Base-by-base conservation (phyloP, 2,113 vertebrate species). In the Dolichallabes microphthalmus region DNA sequence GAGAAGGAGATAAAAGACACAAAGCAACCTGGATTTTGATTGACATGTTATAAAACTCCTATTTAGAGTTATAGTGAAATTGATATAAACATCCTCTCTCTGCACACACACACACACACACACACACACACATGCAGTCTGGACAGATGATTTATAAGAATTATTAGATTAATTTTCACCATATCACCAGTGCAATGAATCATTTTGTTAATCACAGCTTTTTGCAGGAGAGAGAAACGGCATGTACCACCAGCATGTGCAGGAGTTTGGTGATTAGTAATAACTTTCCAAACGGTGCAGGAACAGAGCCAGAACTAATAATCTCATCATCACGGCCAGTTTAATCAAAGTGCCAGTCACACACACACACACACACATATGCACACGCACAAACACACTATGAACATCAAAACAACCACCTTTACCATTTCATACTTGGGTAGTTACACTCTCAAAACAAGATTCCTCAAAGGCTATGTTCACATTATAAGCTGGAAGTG, bases 131-230 rank as follows among this genome's bases (percentile, higher is more conserved):
- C 35, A 86, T 57, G 82, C 80, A 66, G 39, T 69, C 77, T 78
- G n/a, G 88, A 87, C 87, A 89, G 83, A 87, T 89, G 86, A 88
- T 90, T 88, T 88, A 85, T 76, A 87, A 88, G 86, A 89, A 89
- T 89, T 87, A 89, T 87, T 87, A 83, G 88, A 87, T 89, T 88
- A 55, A 89, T 90, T 90, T 88, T 76, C 83, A 85, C 87, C 83
- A 89, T 88, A 85, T 88, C 85, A 63, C 35, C 32, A 84, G 64
- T 3, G 73, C 35, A n/a, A 83, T 88, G 86, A 90, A 89, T 88
- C 88, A 87, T 89, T 88, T 82, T 88, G 89, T 90, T 89, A 89
- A 87, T 90, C 87, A 87, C 30, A 60, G 82, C 76, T 87, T 89
- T 89, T 84, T 53, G 35, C 19, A n/a, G 81, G 52, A 55, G 64